phyloP scores from a whole-genome alignment of 2,888 invertebrate genomes.

The Xylocampa areola region DNA sequence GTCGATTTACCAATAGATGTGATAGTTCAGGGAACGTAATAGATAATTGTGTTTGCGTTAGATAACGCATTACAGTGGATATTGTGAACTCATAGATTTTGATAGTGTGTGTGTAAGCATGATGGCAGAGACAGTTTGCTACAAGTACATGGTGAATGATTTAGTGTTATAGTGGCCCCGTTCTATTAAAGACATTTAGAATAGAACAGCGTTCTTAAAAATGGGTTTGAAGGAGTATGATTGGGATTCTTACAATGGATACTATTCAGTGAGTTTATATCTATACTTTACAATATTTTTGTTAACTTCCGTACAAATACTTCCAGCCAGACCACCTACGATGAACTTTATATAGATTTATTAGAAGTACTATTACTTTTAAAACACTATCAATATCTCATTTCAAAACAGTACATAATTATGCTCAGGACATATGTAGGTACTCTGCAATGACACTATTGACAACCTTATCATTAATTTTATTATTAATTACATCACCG shows the following conservation, averaged over 20 bases:
- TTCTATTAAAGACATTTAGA: constrained; percentile 67
- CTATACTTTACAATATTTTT: neutral
- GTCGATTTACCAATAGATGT: constrained; percentile 72
- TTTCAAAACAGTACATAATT: constrained; percentile 21
- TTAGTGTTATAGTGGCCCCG: constrained; percentile 66
- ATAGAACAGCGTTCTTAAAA: constrained; percentile 72
- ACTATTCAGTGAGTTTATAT: constrained; percentile 81
- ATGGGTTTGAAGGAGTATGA: constrained; percentile 87
- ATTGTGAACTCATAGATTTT: constrained; percentile 65
- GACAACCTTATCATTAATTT: constrained; percentile 13
- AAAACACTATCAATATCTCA: neutral
- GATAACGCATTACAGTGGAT: constrained; percentile 74
- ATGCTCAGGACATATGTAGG: too few species aligned
- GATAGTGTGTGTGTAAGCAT: constrained; percentile 62
- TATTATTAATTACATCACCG: constrained; percentile 31
- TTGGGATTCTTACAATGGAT: constrained; percentile 87
- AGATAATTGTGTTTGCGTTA: constrained; percentile 83
- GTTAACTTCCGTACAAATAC: neutral
- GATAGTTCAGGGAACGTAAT: constrained; percentile 74
- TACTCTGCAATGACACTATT: constrained; percentile 61
- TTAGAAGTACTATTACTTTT: neutral
- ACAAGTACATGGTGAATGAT: constrained; percentile 69
- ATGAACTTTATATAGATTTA: constrained; percentile 9
- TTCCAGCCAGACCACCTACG: constrained; percentile 14
- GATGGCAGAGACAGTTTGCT: constrained; percentile 63